These are phyloP conservation scores for Paramormyrops hopkinsi DNA, from an alignment of 2,797 vertebrate species.

Conservation along the genomic window DNA sequence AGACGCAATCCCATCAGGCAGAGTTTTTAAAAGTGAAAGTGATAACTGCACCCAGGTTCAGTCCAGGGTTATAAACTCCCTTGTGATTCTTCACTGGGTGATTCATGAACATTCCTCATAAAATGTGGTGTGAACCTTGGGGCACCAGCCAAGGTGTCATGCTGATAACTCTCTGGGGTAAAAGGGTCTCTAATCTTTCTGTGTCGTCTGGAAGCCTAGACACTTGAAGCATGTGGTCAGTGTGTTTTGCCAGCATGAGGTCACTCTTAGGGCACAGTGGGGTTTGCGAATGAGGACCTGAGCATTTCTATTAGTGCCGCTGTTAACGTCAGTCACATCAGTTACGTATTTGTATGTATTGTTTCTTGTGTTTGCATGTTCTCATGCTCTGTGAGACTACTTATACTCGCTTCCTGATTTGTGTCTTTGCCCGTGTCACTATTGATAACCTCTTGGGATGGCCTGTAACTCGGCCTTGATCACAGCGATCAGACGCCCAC, in stretches of 20 bases:
- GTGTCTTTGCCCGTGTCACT: background rate
- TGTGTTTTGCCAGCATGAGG: background rate
- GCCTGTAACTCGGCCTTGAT: background rate
- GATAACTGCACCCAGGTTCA: background rate
- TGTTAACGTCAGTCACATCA: background rate
- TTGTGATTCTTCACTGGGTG: background rate
- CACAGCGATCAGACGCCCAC: background rate
- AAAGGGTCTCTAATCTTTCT: background rate
- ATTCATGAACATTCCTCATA: background rate
- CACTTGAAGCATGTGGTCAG: background rate
- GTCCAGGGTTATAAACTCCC: background rate
- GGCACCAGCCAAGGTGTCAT: background rate
- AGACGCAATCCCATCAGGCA: background rate
- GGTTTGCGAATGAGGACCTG: background rate
- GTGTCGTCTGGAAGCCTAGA: background rate
- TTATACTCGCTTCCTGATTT: background rate
- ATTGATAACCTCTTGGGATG: background rate
- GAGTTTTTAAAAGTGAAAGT: background rate
- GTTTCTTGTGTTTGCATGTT: background rate
- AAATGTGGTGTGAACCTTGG: background rate
- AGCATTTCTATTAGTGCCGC: background rate
- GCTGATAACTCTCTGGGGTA: background rate
- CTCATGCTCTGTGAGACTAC: background rate
- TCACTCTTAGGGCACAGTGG: background rate
- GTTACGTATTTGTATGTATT: background rate